These are phyloP conservation scores for Eulithis testata DNA, from an alignment of 2,888 invertebrate species.

Conservation along the genomic window DNA sequence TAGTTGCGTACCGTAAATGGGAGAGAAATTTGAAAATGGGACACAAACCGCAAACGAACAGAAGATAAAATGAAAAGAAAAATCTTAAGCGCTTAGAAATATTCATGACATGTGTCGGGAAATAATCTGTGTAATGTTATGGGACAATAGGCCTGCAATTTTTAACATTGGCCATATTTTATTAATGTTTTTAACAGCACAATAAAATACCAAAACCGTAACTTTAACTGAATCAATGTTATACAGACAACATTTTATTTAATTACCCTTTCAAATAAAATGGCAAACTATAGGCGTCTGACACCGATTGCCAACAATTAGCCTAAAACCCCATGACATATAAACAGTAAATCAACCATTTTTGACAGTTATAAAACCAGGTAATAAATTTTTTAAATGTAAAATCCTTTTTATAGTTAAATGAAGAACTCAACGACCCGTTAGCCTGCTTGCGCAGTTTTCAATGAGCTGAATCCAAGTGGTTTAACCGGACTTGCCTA, in stretches of 20 bases:
- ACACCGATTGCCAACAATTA: neutral
- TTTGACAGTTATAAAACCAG: conserved; percentile 7
- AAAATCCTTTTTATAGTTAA: neutral
- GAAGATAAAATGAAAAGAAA: too few relatives aligned
- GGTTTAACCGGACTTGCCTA: conserved; percentile 19
- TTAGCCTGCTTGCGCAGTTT: conserved; percentile 17
- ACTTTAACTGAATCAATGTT: neutral
- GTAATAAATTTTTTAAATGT: neutral
- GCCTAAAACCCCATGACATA: neutral
- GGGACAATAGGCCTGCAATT: too few relatives aligned
- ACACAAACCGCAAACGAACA: too few relatives aligned
- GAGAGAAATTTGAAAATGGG: too few relatives aligned
- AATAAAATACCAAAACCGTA: neutral
- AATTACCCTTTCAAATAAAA: neutral
- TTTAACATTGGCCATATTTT: too few relatives aligned
- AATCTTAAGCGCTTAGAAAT: too few relatives aligned
- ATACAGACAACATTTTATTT: neutral
- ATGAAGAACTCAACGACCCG: conserved; percentile 18
- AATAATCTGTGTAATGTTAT: too few relatives aligned
- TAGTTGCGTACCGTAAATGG: too few relatives aligned
- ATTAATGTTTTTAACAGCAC: neutral
- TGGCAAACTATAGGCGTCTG: neutral
- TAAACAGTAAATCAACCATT: neutral
- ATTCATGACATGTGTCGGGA: too few relatives aligned
- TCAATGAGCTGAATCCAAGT: conserved; percentile 21